Evolutionary conservation across 2,888 invertebrate species (phyloP), one percentile per base, ranked within the genome.

Genomic region (Griposia aprilina): DNA sequence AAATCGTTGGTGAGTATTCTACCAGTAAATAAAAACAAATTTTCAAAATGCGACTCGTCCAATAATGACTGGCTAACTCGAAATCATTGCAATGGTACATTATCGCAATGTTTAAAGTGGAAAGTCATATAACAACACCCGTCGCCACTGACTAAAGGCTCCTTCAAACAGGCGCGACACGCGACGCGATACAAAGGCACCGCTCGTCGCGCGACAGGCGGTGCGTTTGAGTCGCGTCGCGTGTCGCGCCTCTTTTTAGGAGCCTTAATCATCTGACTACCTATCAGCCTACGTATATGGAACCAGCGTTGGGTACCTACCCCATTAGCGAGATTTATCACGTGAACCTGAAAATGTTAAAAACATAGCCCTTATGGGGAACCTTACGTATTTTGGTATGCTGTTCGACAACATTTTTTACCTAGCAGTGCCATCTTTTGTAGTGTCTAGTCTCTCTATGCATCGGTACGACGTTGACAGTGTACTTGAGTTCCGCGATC

Each of bases 1-100:
- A 98, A 95, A 98, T 98, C 76, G 98, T 98, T 74, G 98, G 98
- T 98, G 90, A 96, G 97, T 91, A 62, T 62, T 50, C n/a, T 26
- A 68, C 3, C 20, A 36, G 23, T 41, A 26, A 50, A 11, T 57
- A 3, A 65, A 20, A n/a, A 10, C 1, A 45, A 45, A 45, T 10
- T 45, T 45, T 5, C 23, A 68, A 3, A 3, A 52, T 17, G 23
- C 23, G 23, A 17, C 10, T 26, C 1, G 5, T 36, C 3, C 23
- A 36, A 68, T 20, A 52, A 10, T 50, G 8, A 15, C 8, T 30
- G 8, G 15, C 1, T 50, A 23, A 13, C 4, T 30, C 15, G 50
- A 68, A 50, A 30, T 50, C 17, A 17, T 23, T 30, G 30, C 23
- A 23, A 52, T 36, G 50, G 30, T 36, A 36, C 30, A n/a, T n/a